These are phyloP conservation scores for Cyprinella venusta DNA, from an alignment of 2,797 vertebrate genomes.

Conservation along the genomic window DNA sequence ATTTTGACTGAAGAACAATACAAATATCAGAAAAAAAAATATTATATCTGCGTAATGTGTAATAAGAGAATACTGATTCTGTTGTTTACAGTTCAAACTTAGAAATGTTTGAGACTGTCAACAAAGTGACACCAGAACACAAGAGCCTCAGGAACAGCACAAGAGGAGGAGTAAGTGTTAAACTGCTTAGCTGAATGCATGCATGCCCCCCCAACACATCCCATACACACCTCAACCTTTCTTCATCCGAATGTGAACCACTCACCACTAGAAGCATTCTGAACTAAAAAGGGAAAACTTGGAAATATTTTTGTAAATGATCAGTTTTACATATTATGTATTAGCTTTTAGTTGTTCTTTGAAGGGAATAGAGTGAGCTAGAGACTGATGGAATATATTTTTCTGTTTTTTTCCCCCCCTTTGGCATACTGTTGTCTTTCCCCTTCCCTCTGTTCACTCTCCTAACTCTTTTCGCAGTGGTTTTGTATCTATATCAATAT, in stretches of 20 bases:
- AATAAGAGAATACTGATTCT: conserved; percentile 24
- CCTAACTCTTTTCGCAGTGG: conserved; percentile 71
- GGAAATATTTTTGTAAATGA: conserved; percentile 70
- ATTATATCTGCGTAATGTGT: not conserved
- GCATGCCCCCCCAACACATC: conserved; percentile 21
- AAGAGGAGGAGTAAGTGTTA: conserved; percentile 13
- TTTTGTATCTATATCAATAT: conserved; percentile 83
- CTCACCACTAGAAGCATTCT: conserved; percentile 67
- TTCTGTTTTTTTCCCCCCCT: conserved; percentile 61
- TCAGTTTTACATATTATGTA: conserved; percentile 66
- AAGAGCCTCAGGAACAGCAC: conserved; percentile 44
- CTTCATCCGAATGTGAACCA: conserved; percentile 63
- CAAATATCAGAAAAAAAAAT: not conserved
- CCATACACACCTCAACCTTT: conserved; percentile 51
- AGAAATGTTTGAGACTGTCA: conserved; percentile 22
- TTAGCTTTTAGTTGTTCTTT: conserved; percentile 61
- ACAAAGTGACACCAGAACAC: conserved; percentile 35
- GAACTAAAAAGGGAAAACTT: conserved; percentile 57
- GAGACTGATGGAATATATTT: conserved; percentile 67
- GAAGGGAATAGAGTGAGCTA: conserved; percentile 62
- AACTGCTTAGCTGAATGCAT: conserved; percentile 42
- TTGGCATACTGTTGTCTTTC: conserved; percentile 41
- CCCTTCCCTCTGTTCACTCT: conserved; percentile 30
- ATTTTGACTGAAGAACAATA: conserved; percentile 19
- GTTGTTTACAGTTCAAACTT: conserved; percentile 48